Percentiles rank a stretch among this genome's conserved stretches.
Evolutionary conservation across 2,113 vertebrate genomes (phyloP).

Genomic region (Clarias batrachus): DNA sequence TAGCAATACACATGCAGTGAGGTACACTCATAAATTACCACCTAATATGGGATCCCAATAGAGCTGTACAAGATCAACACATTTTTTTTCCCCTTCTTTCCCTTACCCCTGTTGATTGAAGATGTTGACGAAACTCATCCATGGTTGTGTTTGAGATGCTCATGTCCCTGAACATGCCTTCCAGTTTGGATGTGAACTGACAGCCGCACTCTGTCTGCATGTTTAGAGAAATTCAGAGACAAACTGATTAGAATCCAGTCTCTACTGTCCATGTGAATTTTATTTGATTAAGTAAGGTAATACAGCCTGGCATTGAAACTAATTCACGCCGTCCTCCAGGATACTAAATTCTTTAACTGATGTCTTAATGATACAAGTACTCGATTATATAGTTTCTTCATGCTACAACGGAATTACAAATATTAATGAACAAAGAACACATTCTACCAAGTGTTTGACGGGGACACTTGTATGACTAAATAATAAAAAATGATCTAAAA

Average conservation of each 20-base stretch:
- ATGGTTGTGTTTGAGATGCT: constrained; percentile 99
- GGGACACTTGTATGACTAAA: neutral
- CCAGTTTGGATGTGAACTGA: constrained; percentile 98
- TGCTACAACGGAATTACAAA: neutral
- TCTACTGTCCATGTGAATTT: neutral
- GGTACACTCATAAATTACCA: neutral
- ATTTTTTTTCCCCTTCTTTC: neutral
- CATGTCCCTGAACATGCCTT: constrained; percentile 99
- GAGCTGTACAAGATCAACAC: neutral
- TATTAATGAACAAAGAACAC: neutral
- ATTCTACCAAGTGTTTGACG: neutral
- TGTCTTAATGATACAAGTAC: neutral
- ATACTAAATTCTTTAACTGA: neutral
- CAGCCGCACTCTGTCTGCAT: constrained; percentile 94
- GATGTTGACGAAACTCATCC: constrained; percentile 97
- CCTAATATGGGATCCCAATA: neutral
- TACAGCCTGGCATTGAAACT: neutral
- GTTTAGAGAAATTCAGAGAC: neutral
- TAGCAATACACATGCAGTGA: neutral
- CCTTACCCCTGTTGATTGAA: constrained; percentile 91
- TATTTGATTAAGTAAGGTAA: neutral
- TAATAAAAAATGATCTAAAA: neutral
- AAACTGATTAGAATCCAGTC: neutral
- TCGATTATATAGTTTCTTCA: neutral
- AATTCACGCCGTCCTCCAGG: neutral